A percentile compares a stretch with the other conserved stretches of the same genome.
These are phyloP conservation scores for Ctenodactylus gundi DNA, from an alignment of 2,113 vertebrate genomes.

Conservation along the genomic window DNA sequence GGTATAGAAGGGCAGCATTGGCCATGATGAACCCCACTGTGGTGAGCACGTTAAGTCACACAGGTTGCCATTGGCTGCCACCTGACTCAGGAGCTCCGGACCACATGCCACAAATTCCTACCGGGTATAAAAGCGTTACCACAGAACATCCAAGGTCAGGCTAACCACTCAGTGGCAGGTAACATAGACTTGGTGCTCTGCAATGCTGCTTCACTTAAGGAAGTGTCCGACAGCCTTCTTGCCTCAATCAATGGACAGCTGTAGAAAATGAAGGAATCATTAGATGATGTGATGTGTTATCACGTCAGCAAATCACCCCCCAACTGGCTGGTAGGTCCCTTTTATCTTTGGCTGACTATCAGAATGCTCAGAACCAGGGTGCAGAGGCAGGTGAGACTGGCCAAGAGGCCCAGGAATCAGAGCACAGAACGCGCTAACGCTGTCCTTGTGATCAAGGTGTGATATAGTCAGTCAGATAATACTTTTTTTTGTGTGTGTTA, in stretches of 20 bases:
- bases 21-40: conserved; percentile 78
- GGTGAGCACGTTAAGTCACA: conserved; percentile 92
- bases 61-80: conserved; percentile 87
- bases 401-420: conserved; percentile 75
- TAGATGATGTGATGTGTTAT: conserved; percentile 90
- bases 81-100: conserved; percentile 88
- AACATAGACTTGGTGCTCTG: conserved; percentile 85
- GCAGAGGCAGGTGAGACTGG: conserved; percentile 70
- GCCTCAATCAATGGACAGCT: conserved; percentile 88
- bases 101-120: conserved; percentile 87
- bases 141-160: conserved; percentile 88
- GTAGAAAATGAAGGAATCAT: conserved; percentile 84
- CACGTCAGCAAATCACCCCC: conserved; percentile 93
- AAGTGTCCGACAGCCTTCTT: conserved; percentile 87
- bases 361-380: conserved; percentile 75
- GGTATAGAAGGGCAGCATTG: conserved; percentile 86
- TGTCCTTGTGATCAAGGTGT: neutral
- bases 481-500: neutral
- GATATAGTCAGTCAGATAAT: neutral
- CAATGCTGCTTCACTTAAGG: conserved; percentile 82
- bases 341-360: conserved; percentile 82
- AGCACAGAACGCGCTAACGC: conserved; percentile 63
- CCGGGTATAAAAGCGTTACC: conserved; percentile 90
- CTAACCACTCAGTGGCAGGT: conserved; percentile 81
- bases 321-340: conserved; percentile 91